Evolutionary conservation across 2,888 invertebrate species (phyloP), one percentile per base, ranked within the genome.

Genomic region (Nomada ruficornis): DNA sequence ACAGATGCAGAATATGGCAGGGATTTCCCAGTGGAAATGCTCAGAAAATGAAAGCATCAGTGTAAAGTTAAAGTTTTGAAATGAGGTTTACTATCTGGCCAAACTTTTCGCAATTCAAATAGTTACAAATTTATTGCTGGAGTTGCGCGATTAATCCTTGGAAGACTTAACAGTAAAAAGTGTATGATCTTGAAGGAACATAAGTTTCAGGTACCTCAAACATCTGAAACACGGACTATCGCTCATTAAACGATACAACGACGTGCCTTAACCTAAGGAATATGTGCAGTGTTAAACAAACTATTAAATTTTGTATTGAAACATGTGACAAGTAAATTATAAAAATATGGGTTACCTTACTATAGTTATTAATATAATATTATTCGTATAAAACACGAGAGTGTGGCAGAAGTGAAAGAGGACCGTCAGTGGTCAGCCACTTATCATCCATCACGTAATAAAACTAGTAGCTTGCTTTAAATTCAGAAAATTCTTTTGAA

Each of bases 131-230:
- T 26, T 29, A 65, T 65, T 29, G 13, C 26, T 5, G 10, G 18
- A 65, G 26, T 29, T 65, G 50, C 1, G n/a, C 2, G n/a, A 29
- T 65, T 65, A 64, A 47, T 64, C 63, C 15, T 47, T 18, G 47
- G 3, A 20, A 10, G 44, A 47, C 63, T 63, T 15, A 23, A 47
- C 20, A 4, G 20, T 23, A 18, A 11, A 64, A 50, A 26, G 47
- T 47, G 15, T 18, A 7, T 63, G 23, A 20, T 18, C 3, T 20
- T 64, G 13, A 47, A 23, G 10, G n/a, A 64, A 18, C 23, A 10
- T 47, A 63, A 63, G 44, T 23, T 47, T 0, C 13, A 18, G 11
- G n/a, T 36, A 36, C 9, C 15, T 47, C 15, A 4, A 23, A 5
- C 26, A 20, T 20, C 15, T 3, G 29, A 42, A 42, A 63, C 23